These are phyloP conservation scores for Salvelinus alpinus DNA, from an alignment of 2,113 vertebrate species.

Conservation along the genomic window DNA sequence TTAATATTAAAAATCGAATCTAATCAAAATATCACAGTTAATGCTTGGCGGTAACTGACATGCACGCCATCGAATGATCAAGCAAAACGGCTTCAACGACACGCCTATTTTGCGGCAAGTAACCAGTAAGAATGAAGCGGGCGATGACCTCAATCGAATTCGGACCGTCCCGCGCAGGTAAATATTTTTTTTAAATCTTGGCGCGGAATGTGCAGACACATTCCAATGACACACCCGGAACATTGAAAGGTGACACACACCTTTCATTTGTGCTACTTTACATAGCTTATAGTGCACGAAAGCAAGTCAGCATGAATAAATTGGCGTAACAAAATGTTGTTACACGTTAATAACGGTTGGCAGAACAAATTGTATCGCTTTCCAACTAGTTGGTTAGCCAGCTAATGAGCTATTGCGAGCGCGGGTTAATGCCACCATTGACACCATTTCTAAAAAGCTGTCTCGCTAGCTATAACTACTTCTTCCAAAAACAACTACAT, in stretches of 20 bases:
- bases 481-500: too few species aligned
- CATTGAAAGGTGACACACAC: background rate
- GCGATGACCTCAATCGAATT: slow-evolving; percentile 44
- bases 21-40: slow-evolving; percentile 20
- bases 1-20: slow-evolving; percentile 7
- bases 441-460: too few species aligned
- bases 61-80: slow-evolving; percentile 48
- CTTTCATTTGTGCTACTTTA: background rate
- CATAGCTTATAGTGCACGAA: background rate
- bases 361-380: too few species aligned
- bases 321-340: background rate
- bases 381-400: too few species aligned
- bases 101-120: slow-evolving; percentile 33
- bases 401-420: too few species aligned
- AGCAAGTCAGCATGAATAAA: background rate
- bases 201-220: slow-evolving; percentile 68
- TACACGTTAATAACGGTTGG: background rate
- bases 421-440: too few species aligned
- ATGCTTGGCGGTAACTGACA: slow-evolving; percentile 67
- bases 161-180: slow-evolving; percentile 72
- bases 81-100: slow-evolving; percentile 3
- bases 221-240: slow-evolving; percentile 28
- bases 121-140: slow-evolving; percentile 60
- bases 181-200: slow-evolving; percentile 78
- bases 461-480: too few species aligned